Conservation (phyloP, 2,113 vertebrate genomes). For the Oophaga pumilio region DNA sequence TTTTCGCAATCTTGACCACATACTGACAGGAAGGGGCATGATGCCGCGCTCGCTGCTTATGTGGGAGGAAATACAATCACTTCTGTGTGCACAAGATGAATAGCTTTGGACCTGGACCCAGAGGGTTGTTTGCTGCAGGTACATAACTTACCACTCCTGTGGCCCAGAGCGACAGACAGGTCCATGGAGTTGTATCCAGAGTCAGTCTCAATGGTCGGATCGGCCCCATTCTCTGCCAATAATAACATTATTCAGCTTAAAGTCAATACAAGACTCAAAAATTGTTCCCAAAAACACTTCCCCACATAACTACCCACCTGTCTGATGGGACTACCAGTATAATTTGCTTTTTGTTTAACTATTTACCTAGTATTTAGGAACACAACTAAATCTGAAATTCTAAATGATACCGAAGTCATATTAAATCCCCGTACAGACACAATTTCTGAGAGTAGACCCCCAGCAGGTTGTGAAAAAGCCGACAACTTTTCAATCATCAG, state of each 20-base stretch:
- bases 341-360: too few relatives aligned
- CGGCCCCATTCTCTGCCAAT: conserved; percentile 86
- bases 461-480: too few relatives aligned
- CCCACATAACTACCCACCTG: too few relatives aligned
- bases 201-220: conserved; percentile 94
- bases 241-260: conserved; percentile 47
- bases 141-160: conserved; percentile 84
- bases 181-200: conserved; percentile 98
- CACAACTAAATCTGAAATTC: too few relatives aligned
- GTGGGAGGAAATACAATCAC: not conserved
- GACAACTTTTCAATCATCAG: too few relatives aligned
- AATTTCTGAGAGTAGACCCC: too few relatives aligned
- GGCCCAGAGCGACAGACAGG: conserved; percentile 94
- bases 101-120: not conserved
- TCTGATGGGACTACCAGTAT: too few relatives aligned
- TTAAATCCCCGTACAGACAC: too few relatives aligned
- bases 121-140: not conserved
- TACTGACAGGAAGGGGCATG: conserved; percentile 3
- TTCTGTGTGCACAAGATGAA: not conserved
- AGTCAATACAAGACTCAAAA: too few relatives aligned
- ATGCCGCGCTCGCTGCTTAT: conserved; percentile 4
- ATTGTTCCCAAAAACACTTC: too few relatives aligned
- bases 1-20: conserved; percentile 13
- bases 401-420: too few relatives aligned
- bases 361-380: too few relatives aligned